A percentile compares a stretch with the other conserved stretches of the same genome.
Evolutionary conservation across 2,113 vertebrate species (phyloP).

Genomic region (Onychorhynchus coronatus): DNA sequence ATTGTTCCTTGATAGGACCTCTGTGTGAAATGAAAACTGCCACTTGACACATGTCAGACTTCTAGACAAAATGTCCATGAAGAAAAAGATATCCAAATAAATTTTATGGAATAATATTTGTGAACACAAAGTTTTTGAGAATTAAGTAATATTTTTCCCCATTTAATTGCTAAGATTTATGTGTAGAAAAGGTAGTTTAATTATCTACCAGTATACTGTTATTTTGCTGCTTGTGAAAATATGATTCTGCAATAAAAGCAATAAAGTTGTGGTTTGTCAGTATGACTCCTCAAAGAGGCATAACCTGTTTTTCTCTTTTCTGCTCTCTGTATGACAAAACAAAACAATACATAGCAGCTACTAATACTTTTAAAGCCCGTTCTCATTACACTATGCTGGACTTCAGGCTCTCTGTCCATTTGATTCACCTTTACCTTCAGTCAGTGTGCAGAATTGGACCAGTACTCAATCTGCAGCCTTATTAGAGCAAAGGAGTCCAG

Average conservation of each 20-base stretch:
- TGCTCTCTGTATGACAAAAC: not conserved
- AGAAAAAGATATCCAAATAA: not conserved
- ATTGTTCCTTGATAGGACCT: not conserved
- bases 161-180: not conserved
- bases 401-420: not conserved
- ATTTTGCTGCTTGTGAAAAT: not conserved
- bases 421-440: not conserved
- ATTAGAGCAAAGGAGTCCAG: not conserved
- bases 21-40: not conserved
- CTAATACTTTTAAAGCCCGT: not conserved
- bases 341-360: not conserved
- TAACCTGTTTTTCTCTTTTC: not conserved
- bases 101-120: not conserved
- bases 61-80: not conserved
- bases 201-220: not conserved
- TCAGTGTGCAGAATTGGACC: not conserved
- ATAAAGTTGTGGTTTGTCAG: not conserved
- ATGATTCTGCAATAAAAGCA: not conserved
- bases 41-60: not conserved
- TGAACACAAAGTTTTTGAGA: not conserved
- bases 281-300: not conserved
- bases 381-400: not conserved
- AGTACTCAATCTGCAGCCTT: not conserved
- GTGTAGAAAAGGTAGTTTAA: not conserved
- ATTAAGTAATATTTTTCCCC: not conserved